phyloP scores from a whole-genome alignment of 2,113 vertebrate genomes.

The Oreochromis spilurus region DNA sequence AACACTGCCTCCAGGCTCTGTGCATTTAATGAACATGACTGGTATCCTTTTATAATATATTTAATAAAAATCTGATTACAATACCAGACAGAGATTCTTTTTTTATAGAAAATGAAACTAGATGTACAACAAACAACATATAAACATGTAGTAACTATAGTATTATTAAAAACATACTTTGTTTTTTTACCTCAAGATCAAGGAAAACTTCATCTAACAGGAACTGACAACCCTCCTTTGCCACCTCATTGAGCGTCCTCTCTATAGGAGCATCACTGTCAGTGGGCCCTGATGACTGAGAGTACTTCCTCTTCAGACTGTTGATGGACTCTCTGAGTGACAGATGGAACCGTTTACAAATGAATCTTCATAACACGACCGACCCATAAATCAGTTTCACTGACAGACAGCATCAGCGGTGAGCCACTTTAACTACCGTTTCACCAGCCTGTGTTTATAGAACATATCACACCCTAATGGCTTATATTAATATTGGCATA shows the following conservation, averaged over 20 bases:
- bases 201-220: conserved; percentile 94
- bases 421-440: background rate
- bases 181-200: conserved; percentile 84
- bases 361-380: rapidly evolving
- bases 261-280: conserved; percentile 83
- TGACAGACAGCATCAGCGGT: background rate
- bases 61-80: background rate
- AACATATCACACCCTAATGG: rapidly evolving
- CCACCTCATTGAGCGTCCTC: conserved; percentile 81
- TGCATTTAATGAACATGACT: background rate
- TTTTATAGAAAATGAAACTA: background rate
- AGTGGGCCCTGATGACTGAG: conserved; percentile 72
- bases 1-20: background rate
- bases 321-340: conserved; percentile 86
- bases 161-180: background rate
- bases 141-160: rapidly evolving
- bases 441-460: background rate
- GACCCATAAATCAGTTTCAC: rapidly evolving
- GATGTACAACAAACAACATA: background rate
- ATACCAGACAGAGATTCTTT: rapidly evolving
- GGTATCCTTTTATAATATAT: background rate
- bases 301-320: conserved; percentile 93
- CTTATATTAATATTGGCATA: background rate
- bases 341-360: background rate
- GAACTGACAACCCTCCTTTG: conserved; percentile 89